These are phyloP conservation scores for Phyllotis vaccarum DNA, from an alignment of 2,797 vertebrate genomes.

Conservation along the genomic window DNA sequence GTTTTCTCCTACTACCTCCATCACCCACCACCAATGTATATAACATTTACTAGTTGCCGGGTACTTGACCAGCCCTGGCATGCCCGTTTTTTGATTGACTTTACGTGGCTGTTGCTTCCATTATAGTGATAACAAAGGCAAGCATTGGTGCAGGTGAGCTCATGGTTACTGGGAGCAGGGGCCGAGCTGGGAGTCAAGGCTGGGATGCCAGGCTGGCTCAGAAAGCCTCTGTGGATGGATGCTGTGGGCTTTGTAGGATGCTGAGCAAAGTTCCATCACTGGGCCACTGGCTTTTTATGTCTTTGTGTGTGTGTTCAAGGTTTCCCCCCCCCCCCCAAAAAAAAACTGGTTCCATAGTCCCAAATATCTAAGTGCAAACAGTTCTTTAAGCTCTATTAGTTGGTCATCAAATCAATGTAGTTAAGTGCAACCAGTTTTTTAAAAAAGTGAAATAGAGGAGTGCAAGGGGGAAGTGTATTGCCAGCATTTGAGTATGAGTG, in stretches of 20 bases:
- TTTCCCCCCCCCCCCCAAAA: too few relatives aligned
- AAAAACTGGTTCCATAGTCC: background rate
- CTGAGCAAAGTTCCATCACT: background rate
- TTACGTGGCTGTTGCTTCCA: background rate
- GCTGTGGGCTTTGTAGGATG: rapidly evolving
- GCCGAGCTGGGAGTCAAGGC: background rate
- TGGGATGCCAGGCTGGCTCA: background rate
- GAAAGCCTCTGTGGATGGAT: background rate
- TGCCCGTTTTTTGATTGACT: background rate
- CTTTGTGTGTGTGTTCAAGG: background rate
- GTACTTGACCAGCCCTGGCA: background rate
- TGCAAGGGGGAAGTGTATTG: constrained; percentile 1
- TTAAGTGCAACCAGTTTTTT: background rate
- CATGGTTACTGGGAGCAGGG: background rate
- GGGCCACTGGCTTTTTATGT: background rate
- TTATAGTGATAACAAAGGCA: background rate
- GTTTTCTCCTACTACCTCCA: background rate
- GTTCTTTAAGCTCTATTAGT: constrained; percentile 13
- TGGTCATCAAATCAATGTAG: constrained; percentile 30
- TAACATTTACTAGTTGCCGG: background rate
- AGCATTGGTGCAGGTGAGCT: background rate
- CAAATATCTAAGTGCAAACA: constrained; percentile 7
- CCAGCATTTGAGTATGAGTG: background rate
- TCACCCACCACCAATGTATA: background rate
- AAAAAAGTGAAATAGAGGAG: background rate